phyloP scores from a whole-genome alignment of 1,140 invertebrate species.

The Glomeris maerens region DNA sequence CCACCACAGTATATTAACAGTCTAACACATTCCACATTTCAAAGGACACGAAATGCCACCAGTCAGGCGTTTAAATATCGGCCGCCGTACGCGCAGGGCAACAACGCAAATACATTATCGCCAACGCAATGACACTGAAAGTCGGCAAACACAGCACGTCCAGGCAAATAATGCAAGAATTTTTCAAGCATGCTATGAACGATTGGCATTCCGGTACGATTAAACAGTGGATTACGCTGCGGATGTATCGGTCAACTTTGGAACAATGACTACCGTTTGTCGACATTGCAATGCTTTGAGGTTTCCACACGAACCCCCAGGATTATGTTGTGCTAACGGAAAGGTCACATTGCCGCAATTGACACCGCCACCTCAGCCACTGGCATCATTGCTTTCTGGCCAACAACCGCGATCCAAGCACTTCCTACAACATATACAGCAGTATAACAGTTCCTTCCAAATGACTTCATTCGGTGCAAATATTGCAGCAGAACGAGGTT shows the following conservation, averaged over 20 bases:
- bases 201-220: neutral
- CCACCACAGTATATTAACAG: too few species aligned
- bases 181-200: too few species aligned
- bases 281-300: slow-evolving; percentile 29
- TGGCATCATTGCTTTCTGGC: slow-evolving; percentile 18
- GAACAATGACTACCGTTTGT: slow-evolving; percentile 23
- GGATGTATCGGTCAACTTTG: neutral
- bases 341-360: slow-evolving; percentile 26
- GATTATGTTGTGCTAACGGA: slow-evolving; percentile 29
- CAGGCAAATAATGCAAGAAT: too few species aligned
- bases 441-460: slow-evolving; percentile 29
- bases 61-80: too few species aligned
- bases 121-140: too few species aligned
- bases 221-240: neutral
- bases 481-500: neutral
- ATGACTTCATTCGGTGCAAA: slow-evolving; percentile 29
- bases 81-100: too few species aligned
- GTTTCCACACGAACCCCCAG: slow-evolving; percentile 26
- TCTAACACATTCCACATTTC: too few species aligned
- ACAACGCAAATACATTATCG: too few species aligned
- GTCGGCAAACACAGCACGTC: too few species aligned
- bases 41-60: too few species aligned
- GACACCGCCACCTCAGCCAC: slow-evolving; percentile 16
- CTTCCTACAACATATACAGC: slow-evolving; percentile 28
- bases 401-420: slow-evolving; percentile 23